These are phyloP conservation scores for Mesochorus sp. DNA, from an alignment of 2,888 invertebrate species.

Conservation along the genomic window DNA sequence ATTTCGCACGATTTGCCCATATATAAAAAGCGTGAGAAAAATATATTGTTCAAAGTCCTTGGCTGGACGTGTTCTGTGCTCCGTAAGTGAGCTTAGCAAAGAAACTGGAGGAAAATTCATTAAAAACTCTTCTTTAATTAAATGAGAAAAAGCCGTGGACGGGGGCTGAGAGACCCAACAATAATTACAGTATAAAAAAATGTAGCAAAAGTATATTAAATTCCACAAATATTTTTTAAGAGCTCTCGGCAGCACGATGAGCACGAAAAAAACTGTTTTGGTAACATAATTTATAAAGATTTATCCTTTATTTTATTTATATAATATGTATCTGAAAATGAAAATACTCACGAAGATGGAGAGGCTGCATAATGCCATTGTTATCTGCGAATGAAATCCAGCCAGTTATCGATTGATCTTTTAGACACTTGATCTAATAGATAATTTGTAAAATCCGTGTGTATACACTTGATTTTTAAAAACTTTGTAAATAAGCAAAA, in stretches of 20 bases:
- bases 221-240: constrained; percentile 18
- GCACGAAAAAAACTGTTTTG: neutral
- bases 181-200: constrained; percentile 20
- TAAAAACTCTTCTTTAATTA: constrained; percentile 48
- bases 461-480: neutral
- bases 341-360: constrained; percentile 42
- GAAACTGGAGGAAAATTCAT: constrained; percentile 27
- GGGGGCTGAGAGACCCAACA: neutral
- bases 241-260: neutral
- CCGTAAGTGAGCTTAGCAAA: constrained; percentile 1
- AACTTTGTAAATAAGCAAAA: neutral
- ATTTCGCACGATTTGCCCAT: constrained; percentile 11
- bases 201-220: constrained; percentile 5
- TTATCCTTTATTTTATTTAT: neutral
- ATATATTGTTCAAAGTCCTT: neutral
- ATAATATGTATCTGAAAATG: neutral
- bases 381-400: constrained; percentile 22
- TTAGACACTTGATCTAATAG: no score
- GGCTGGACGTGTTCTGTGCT: neutral
- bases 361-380: constrained; percentile 48
- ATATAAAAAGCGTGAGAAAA: neutral
- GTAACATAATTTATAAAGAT: neutral
- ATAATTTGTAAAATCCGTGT: no score
- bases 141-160: constrained; percentile 16
- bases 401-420: constrained; percentile 25